Conservation (phyloP, 2,797 vertebrate genomes). For the Paedocypris micromegethes region DNA sequence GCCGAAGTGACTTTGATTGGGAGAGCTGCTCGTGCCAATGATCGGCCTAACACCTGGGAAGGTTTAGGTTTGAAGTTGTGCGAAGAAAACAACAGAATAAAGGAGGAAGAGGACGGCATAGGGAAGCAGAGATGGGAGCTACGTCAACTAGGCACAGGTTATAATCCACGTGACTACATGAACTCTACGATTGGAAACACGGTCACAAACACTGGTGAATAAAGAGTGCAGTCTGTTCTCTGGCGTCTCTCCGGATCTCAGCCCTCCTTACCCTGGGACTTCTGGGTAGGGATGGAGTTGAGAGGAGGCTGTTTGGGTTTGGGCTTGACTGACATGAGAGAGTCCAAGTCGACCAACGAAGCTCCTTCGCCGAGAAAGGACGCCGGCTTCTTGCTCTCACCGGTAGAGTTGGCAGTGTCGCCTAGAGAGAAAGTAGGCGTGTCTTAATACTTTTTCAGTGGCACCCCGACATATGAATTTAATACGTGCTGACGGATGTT, state of each 20-base stretch:
- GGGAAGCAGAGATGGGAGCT: conserved; percentile 24
- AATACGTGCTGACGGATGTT: no score
- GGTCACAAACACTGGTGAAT: conserved; percentile 45
- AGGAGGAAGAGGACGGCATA: conserved; percentile 20
- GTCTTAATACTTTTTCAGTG: no score
- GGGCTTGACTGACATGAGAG: conserved; percentile 74
- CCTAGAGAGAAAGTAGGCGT: conserved; percentile 55
- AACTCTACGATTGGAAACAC: conserved; percentile 34
- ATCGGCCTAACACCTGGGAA: conserved; percentile 60
- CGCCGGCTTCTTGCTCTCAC: conserved; percentile 69
- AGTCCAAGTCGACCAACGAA: conserved; percentile 83
- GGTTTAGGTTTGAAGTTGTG: conserved; percentile 9
- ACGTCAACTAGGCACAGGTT: conserved; percentile 35
- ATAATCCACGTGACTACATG: conserved; percentile 42
- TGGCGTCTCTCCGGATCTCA: conserved; percentile 19
- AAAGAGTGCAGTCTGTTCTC: conserved; percentile 28
- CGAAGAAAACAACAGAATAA: conserved; percentile 18
- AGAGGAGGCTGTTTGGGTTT: conserved; percentile 54
- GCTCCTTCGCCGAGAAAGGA: conserved; percentile 83
- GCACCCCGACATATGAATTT: no score
- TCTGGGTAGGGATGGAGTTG: conserved; percentile 38
- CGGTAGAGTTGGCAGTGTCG: conserved; percentile 63
- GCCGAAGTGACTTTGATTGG: background rate
- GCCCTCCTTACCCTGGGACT: conserved; percentile 61
- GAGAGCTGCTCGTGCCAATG: conserved; percentile 29